Evolutionary conservation across 2,888 invertebrate genomes (phyloP).

Genomic region (Mesorhabditis belari): DNA sequence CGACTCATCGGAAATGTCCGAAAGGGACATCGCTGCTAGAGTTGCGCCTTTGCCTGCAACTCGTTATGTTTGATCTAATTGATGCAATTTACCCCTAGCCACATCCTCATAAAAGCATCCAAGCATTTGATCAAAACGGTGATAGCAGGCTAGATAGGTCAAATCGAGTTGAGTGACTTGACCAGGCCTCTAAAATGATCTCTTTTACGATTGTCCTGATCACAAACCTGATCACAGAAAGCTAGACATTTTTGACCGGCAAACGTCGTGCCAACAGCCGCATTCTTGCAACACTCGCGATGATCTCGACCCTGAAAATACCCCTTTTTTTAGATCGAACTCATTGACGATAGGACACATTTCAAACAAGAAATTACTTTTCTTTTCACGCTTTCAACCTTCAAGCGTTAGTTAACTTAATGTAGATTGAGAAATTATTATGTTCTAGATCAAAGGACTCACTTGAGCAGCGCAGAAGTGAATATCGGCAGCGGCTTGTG

Average conservation of each 20-base stretch:
- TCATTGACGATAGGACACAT: too few relatives aligned
- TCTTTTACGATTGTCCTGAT: background rate
- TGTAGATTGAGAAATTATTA: too few relatives aligned
- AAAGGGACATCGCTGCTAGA: too few relatives aligned
- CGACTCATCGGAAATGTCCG: too few relatives aligned
- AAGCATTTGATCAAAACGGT: background rate
- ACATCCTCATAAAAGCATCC: background rate
- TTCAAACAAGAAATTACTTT: too few relatives aligned
- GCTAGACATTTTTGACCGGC: background rate
- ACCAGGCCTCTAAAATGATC: background rate
- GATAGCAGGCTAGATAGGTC: background rate
- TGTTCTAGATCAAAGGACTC: background rate
- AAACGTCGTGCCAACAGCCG: background rate
- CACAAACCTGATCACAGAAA: background rate
- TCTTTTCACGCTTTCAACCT: too few relatives aligned
- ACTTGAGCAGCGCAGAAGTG: background rate
- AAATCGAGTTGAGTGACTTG: background rate
- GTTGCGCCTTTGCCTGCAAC: too few relatives aligned
- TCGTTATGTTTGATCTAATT: too few relatives aligned
- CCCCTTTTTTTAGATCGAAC: too few relatives aligned
- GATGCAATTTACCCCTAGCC: background rate
- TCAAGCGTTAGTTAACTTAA: too few relatives aligned
- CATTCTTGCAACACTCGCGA: background rate
- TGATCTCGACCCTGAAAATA: background rate
- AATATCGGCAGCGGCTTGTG: background rate